Conservation (phyloP, 2,888 invertebrate species). For the Drosophila atripex region DNA sequence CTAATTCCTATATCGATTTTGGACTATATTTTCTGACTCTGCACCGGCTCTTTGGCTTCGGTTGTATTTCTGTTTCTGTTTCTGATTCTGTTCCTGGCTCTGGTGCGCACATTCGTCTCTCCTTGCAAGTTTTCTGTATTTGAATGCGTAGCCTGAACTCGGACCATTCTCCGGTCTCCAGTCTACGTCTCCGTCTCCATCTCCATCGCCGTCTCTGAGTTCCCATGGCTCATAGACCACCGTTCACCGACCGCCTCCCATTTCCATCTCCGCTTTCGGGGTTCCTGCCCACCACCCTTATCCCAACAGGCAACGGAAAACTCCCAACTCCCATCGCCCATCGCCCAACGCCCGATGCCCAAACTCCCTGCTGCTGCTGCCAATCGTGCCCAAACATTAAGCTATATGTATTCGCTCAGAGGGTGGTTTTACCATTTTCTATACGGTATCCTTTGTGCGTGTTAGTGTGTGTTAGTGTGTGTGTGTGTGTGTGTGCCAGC, state of each 20-base stretch:
- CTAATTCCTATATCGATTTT: not conserved
- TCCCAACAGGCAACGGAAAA: constrained; percentile 5
- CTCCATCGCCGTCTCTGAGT: constrained; percentile 8
- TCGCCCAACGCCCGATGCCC: constrained; percentile 19
- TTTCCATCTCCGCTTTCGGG: constrained; percentile 33
- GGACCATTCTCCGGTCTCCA: constrained; percentile 25
- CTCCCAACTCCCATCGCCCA: constrained; percentile 18
- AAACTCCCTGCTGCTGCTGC: constrained; percentile 27
- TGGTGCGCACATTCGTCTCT: constrained; percentile 52
- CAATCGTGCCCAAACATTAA: constrained; percentile 57
- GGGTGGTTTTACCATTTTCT: constrained; percentile 76
- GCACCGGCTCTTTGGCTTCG: constrained; percentile 42
- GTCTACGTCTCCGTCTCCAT: constrained; percentile 15
- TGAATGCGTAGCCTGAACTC: constrained; percentile 46
- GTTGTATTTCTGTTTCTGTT: constrained; percentile 40
- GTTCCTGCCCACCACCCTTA: constrained; percentile 34
- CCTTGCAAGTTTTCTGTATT: constrained; percentile 50
- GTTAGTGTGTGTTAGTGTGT: constrained; percentile 20
- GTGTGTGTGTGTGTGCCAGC: constrained; percentile 30
- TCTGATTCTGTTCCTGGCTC: constrained; percentile 11
- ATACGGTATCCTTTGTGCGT: constrained; percentile 25
- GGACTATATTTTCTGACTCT: constrained; percentile 31
- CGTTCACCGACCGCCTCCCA: constrained; percentile 19
- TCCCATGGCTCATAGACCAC: constrained; percentile 13
- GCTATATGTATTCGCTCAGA: constrained; percentile 46